Percentiles rank a stretch among this genome's conserved stretches.
phyloP scores from a whole-genome alignment of 2,888 invertebrate species.

The Atherix ibis region DNA sequence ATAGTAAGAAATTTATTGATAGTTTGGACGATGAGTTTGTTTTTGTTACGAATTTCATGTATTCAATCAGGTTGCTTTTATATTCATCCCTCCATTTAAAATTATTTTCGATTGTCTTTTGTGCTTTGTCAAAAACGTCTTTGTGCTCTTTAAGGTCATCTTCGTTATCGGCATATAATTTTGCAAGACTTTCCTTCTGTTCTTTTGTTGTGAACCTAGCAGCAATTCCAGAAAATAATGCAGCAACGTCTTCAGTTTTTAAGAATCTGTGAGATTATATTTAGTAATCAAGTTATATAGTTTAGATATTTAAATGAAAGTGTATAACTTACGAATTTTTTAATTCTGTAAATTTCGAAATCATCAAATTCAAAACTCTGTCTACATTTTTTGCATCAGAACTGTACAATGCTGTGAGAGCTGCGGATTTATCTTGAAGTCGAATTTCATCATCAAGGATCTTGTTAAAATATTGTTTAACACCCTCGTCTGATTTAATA shows the following conservation, averaged over 20 bases:
- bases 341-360: constrained; percentile 12
- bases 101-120: too few species aligned
- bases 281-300: too few species aligned
- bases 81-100: too few species aligned
- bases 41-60: too few species aligned
- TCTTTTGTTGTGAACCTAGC: constrained; percentile 21
- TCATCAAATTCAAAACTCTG: constrained; percentile 38
- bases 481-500: constrained; percentile 36
- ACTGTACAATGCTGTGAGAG: constrained; percentile 21
- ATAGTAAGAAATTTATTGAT: too few species aligned
- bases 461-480: constrained; percentile 37
- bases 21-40: too few species aligned
- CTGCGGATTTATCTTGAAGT: constrained; percentile 25
- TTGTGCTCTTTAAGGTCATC: too few species aligned
- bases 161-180: too few species aligned
- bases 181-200: too few species aligned
- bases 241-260: constrained; percentile 16
- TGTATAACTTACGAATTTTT: background rate
- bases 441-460: constrained; percentile 28
- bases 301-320: background rate
- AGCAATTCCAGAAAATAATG: constrained; percentile 24
- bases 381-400: constrained; percentile 38
- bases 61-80: too few species aligned
- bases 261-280: background rate
- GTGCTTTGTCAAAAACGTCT: too few species aligned